These are phyloP conservation scores for Oreortyx pictus DNA, from an alignment of 2,797 vertebrate genomes.

Conservation along the genomic window DNA sequence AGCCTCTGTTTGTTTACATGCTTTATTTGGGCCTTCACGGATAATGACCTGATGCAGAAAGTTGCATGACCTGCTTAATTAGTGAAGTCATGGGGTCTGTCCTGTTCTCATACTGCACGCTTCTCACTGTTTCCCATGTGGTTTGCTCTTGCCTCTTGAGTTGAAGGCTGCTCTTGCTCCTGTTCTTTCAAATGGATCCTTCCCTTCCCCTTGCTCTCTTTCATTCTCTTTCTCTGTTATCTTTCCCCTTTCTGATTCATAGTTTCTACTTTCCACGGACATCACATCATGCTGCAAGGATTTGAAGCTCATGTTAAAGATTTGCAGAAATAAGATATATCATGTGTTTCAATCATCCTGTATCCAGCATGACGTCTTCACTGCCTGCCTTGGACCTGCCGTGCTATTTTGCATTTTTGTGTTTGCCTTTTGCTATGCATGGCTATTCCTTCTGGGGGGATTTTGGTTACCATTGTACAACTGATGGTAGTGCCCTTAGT, in stretches of 20 bases:
- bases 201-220: background rate
- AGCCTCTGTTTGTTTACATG: background rate
- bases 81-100: constrained; percentile 42
- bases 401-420: background rate
- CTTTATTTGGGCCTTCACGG: constrained; percentile 39
- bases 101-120: background rate
- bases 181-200: background rate
- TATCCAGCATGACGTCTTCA: background rate
- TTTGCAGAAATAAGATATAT: background rate
- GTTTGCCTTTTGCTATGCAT: background rate
- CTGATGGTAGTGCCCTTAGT: background rate
- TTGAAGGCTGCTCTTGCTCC: background rate
- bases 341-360: background rate
- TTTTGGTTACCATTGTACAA: background rate
- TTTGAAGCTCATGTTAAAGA: background rate
- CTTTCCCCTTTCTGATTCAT: background rate
- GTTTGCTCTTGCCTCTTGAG: background rate
- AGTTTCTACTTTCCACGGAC: background rate
- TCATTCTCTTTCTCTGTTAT: background rate
- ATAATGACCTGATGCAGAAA: constrained; percentile 38
- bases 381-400: background rate
- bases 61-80: background rate
- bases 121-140: background rate
- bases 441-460: background rate
- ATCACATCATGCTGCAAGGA: background rate